Conservation (phyloP, 1,140 invertebrate species). For the Caerostris extrusa region DNA sequence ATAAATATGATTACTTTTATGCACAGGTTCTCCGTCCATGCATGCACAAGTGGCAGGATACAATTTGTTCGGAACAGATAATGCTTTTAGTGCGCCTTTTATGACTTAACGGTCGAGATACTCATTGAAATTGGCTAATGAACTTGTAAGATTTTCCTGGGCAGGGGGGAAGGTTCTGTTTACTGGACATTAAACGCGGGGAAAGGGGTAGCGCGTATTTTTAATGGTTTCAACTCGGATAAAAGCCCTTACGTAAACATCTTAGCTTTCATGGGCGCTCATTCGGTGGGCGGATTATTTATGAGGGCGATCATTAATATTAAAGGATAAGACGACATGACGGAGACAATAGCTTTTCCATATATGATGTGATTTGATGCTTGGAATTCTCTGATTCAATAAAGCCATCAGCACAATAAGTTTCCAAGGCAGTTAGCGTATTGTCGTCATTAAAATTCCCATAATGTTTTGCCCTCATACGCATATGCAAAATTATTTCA, state of each 20-base stretch:
- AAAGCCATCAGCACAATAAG: no score
- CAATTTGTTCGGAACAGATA: conserved; percentile 46
- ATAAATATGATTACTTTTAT: conserved; percentile 47
- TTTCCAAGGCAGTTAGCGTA: no score
- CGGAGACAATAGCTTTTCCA: background rate
- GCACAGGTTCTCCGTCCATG: background rate
- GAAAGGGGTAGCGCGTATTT: background rate
- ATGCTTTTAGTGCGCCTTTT: conserved; percentile 44
- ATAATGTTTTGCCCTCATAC: no score
- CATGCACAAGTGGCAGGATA: background rate
- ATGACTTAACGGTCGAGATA: conserved; percentile 53
- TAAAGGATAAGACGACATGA: background rate
- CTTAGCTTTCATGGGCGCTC: background rate
- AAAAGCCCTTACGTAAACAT: conserved; percentile 6
- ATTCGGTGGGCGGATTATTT: conserved; percentile 13
- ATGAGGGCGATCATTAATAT: background rate
- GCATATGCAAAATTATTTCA: no score
- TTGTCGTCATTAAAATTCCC: no score
- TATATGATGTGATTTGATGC: no score
- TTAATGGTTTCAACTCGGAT: background rate
- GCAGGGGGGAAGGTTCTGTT: background rate
- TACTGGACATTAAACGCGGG: conserved; percentile 30
- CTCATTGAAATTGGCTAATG: conserved; percentile 58
- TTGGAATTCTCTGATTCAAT: no score
- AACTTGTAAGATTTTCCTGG: conserved; percentile 41